Base-by-base conservation (phyloP, 2,797 vertebrate genomes). In the Streptopelia turtur region DNA sequence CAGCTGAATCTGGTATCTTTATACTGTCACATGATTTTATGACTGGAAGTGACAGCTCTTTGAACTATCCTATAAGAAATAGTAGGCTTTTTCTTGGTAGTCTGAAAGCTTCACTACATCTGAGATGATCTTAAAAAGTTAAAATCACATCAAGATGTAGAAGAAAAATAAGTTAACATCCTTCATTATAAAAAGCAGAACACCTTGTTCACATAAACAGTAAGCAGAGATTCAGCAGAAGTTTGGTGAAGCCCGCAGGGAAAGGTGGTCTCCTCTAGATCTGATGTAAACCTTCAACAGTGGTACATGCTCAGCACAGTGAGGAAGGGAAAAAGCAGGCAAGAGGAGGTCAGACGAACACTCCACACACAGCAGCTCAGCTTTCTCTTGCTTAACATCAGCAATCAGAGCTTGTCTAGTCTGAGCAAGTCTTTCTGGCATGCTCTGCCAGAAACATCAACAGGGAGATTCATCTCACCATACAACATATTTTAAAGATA, bases 381-480 rank as follows among this genome's bases (percentile, higher is more conserved):
- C 31, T 82, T 79, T 10, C 2, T 81, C 63, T 93, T 92, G 63
- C 86, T 87, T 63, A 94, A 84, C n/a, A 47, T 65, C 59, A 71
- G 49, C 53, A 81, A 35, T 30, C 30, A 57, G 57, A 47, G 53
- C 35, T 28, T 17, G 25, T 50, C 87, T 50, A 72, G 81, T 70
- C 47, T 15, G 56, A 87, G 63, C 94, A 89, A 92, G 75, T 4
- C 52, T 55, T 79, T 55, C 77, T 79, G 78, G 52, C 49, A 24
- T 13, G 14, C 27, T 49, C 18, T 92, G 69, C 47, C 77, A 89
- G 57, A 69, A 52, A 52, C 7, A 22, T 37, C 55, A 68, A 72
- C 31, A 66, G 27, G 23, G 43, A 59, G 37, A 37, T 39, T 83
- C n/a, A 61, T 49, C 30, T 91, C 41, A 33, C n/a, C 39, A 39